phyloP scores from a whole-genome alignment of 92 coral and sea anemone genomes.

The Zoanthus sansibaricus region DNA sequence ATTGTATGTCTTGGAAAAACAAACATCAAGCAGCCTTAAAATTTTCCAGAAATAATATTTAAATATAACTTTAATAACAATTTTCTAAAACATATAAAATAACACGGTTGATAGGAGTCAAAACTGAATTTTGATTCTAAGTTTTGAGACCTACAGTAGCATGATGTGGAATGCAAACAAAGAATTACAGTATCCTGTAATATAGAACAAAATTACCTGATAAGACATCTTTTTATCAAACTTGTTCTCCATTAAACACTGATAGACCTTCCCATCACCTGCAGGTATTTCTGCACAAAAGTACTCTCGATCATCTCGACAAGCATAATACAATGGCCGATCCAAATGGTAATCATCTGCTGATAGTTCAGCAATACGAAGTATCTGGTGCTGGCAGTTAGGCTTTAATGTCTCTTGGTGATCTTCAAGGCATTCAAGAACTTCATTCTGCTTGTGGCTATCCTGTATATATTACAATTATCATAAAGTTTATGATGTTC shows the following conservation, averaged over 20 bases:
- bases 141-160: too few relatives aligned
- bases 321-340: constrained; percentile 91
- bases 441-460: constrained; percentile 86
- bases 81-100: too few relatives aligned
- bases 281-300: constrained; percentile 81
- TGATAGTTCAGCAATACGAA: constrained; percentile 88
- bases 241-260: constrained; percentile 83
- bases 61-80: too few relatives aligned
- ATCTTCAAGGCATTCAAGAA: constrained; percentile 82
- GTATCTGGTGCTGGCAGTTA: constrained; percentile 75
- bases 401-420: constrained; percentile 62
- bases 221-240: constrained; percentile 79
- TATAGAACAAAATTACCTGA: constrained; percentile 65
- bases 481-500: too few relatives aligned
- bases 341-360: constrained; percentile 95
- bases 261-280: constrained; percentile 91
- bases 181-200: too few relatives aligned
- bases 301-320: constrained; percentile 89
- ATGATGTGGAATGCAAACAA: too few relatives aligned
- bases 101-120: too few relatives aligned
- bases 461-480: constrained; percentile 59
- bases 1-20: too few relatives aligned
- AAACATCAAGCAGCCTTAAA: too few relatives aligned
- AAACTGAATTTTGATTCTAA: too few relatives aligned
- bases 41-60: too few relatives aligned